Evolutionary conservation across 2,113 vertebrate species (phyloP), one percentile per base, ranked within the genome.

Genomic region (Cheilinus undulatus): DNA sequence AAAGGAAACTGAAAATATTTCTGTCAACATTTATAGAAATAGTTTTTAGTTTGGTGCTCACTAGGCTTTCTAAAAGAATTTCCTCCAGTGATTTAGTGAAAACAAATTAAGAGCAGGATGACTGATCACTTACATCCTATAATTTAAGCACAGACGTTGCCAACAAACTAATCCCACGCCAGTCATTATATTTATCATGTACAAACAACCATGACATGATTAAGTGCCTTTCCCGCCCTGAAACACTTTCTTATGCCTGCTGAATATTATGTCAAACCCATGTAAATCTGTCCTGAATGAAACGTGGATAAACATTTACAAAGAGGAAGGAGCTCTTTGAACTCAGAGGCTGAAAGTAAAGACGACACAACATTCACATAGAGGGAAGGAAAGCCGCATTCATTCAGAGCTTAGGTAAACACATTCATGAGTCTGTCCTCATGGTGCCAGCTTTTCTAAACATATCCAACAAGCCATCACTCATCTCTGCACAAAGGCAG

Each of bases 361-460:
- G 19, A 34, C 62, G 67, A 51, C 64, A 42, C 40, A 46, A 66
- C n/a, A 73, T 58, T 38, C 40, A 7, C 53, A 26, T 20, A 50
- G 69, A 69, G 58, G 45, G 59, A 42, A 49, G 68, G 26, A 57
- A 85, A 88, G 80, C 86, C 80, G 74, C 81, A 76, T 78, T 68
- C 83, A 82, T 71, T 78, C 65, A 36, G 7, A 54, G 68, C 32
- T 65, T 3, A 81, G 75, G 85, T 67, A 87, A 88, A 91, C 85
- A 88, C 53, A 32, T 8, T 27, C 27, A 50, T 17, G 58, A 32
- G 57, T 67, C 63, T 67, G 60, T 51, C 60, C 32, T 60, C 46
- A 30, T 5, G 71, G 67, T 81, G 78, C 84, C 86, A 85, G 75
- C 56, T 86, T 90, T 90, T 87, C 80, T 70, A 90, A 87, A 84